A percentile compares a stretch with the other conserved stretches of the same genome.
These are phyloP conservation scores for Suillia variegata DNA, from an alignment of 2,888 invertebrate species.

Conservation along the genomic window DNA sequence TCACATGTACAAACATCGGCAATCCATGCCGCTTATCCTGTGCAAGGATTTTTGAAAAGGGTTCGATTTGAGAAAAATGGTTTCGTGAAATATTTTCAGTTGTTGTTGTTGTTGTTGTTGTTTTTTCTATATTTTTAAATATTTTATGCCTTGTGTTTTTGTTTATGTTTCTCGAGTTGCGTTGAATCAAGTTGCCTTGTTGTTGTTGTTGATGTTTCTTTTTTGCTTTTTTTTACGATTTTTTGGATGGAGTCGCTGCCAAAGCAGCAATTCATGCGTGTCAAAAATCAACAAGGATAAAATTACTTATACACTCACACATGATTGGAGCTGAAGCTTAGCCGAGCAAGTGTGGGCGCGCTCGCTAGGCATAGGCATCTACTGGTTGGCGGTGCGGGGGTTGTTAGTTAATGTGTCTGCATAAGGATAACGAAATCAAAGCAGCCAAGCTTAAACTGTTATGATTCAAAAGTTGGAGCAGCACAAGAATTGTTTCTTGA, in stretches of 20 bases:
- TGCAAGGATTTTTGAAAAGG: slow-evolving; percentile 17
- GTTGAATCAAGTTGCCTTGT: no score
- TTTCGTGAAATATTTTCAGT: neutral
- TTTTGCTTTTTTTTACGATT: neutral
- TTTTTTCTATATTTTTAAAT: no score
- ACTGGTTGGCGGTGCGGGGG: no score
- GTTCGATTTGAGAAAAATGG: slow-evolving; percentile 1
- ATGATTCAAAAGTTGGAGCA: no score
- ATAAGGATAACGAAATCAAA: no score
- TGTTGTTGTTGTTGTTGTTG: no score
- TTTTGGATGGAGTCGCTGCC: neutral
- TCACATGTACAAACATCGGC: no score
- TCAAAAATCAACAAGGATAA: neutral
- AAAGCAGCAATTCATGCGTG: neutral
- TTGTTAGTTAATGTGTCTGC: no score
- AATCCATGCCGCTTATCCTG: slow-evolving; percentile 12
- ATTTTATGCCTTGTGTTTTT: neutral
- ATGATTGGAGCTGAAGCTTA: slow-evolving; percentile 4
- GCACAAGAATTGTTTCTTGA: no score
- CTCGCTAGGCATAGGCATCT: no score
- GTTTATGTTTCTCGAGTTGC: neutral
- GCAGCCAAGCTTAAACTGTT: no score
- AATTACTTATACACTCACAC: slow-evolving; percentile 1
- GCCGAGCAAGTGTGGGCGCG: neutral
- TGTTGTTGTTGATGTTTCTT: no score